Base-by-base conservation (phyloP, 2,888 invertebrate species). In the Eupithecia vulgata region DNA sequence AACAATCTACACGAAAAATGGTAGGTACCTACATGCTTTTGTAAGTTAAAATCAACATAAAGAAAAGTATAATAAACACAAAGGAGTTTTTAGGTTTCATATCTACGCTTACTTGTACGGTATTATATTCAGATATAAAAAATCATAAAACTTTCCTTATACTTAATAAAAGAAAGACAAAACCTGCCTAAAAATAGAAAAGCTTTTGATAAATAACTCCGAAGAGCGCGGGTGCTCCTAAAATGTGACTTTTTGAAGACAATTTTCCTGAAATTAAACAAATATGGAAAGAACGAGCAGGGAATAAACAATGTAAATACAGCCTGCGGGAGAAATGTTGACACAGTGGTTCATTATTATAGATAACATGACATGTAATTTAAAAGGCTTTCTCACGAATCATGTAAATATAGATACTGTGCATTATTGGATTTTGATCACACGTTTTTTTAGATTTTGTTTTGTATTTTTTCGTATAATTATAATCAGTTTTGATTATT, bases 311-410 rank as follows among this genome's bases (percentile, higher is more conserved):
- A 21, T 5, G 64, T 65, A 66, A 70, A 64, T n/a, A 37, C 37
- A 64, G 59, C 66, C 79, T 78, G 77, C 76, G 79, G 77, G 78
- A 73, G 70, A 79, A 84, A 81, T 86, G 85, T 85, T 84, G 85
- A 85, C 82, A 77, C 81, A 86, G 85, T 83, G 83, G 81, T 85
- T 86, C 84, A 85, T 87, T 87, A 85, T 83, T 80, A n/a, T n/a
- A n/a, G n/a, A n/a, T n/a, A n/a, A 78, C 75, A 80, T 83, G 81
- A 3, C 4, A 30, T 30, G 30, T 72, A 68, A 75, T 76, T 72
- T 65, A 48, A 57, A 30, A 13, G 40, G 73, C 67, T 59, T 57
- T 48, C 10, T 52, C 69, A 57, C 70, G 57, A 67, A 59, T 69
- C 71, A 59, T 71, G 71, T 64, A 65, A 37, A n/a, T 13, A 34